phyloP scores from a whole-genome alignment of 1,140 invertebrate genomes.

The Drosophila pallidifrons region DNA sequence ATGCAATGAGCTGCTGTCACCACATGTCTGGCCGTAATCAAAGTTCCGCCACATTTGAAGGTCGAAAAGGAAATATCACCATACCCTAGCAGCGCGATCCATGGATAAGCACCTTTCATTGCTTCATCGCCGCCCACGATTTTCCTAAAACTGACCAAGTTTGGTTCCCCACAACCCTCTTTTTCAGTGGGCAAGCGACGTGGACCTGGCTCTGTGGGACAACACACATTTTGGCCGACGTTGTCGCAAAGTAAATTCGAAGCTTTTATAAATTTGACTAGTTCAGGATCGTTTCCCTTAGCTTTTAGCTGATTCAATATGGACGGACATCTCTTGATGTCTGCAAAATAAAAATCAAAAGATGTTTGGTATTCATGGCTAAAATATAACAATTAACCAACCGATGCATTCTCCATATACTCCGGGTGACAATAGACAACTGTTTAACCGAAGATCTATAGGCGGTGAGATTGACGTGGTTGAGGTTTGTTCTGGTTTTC shows the following conservation, averaged over 20 bases:
- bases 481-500: constrained; percentile 16
- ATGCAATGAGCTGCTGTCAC: constrained; percentile 83
- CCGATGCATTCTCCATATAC: too few species aligned
- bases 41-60: constrained; percentile 81
- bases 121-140: constrained; percentile 85
- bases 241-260: constrained; percentile 68
- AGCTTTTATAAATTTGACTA: constrained; percentile 57
- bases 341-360: constrained; percentile 23
- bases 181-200: constrained; percentile 58
- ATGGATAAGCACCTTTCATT: constrained; percentile 79
- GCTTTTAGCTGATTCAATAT: constrained; percentile 55
- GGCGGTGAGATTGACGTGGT: neutral
- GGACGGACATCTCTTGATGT: constrained; percentile 56
- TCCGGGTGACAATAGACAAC: too few species aligned
- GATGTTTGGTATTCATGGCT: too few species aligned
- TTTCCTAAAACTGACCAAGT: constrained; percentile 71
- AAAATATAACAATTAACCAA: too few species aligned
- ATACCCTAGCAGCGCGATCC: constrained; percentile 78
- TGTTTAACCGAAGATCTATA: neutral
- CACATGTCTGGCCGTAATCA: constrained; percentile 80
- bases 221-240: constrained; percentile 62
- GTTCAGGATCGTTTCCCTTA: constrained; percentile 55
- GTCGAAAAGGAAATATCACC: constrained; percentile 60
- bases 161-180: constrained; percentile 80
- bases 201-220: constrained; percentile 62